Evolutionary conservation across 2,888 invertebrate genomes (phyloP).

Genomic region (Drosophila kokeensis): DNA sequence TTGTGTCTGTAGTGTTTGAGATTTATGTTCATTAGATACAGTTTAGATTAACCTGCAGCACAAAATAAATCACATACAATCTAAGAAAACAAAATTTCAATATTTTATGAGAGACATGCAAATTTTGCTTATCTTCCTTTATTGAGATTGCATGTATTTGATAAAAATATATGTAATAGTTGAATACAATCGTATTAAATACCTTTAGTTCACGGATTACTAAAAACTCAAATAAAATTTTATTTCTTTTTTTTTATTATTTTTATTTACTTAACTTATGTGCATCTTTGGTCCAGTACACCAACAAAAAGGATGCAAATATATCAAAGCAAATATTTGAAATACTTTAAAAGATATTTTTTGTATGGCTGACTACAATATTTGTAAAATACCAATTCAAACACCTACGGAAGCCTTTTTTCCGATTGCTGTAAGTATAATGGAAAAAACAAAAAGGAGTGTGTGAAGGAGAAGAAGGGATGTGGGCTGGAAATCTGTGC

Average conservation of each 20-base stretch:
- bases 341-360: neutral
- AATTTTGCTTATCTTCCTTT: neutral
- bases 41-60: constrained; percentile 9
- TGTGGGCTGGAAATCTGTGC: constrained; percentile 20
- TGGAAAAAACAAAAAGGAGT: neutral
- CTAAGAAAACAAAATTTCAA: neutral
- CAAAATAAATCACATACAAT: constrained; percentile 20
- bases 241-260: neutral
- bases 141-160: neutral
- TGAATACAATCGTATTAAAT: neutral
- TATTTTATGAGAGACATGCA: neutral
- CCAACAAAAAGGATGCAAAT: neutral
- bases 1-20: constrained; percentile 3
- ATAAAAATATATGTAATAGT: neutral
- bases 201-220: neutral
- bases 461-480: too few relatives aligned
- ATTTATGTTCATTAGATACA: constrained; percentile 30
- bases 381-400: constrained; percentile 24
- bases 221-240: neutral
- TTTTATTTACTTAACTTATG: neutral
- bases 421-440: constrained; percentile 14
- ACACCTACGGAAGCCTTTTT: constrained; percentile 15
- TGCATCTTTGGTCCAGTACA: neutral
- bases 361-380: constrained; percentile 12
- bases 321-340: neutral